Base-by-base conservation (phyloP, 1,140 invertebrate species). In the Tetragnatha versicolor region DNA sequence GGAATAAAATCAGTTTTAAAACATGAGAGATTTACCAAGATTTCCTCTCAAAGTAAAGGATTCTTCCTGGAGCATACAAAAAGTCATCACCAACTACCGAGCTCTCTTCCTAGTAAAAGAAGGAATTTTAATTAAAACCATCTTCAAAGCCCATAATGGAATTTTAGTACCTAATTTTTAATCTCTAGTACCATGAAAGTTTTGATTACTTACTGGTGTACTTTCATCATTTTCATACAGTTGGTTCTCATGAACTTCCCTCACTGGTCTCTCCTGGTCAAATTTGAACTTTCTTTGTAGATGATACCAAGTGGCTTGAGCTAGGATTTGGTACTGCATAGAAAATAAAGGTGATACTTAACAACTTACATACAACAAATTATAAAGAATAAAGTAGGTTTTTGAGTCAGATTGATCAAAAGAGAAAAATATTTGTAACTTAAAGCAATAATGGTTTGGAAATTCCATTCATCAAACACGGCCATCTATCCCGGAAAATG, bases 41-140 rank as follows among this genome's bases (percentile, higher is more conserved):
- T n/a, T 37, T 53, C 29, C 42, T 76, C 33, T 65, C 60, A 53
- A 76, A 76, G 22, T 76, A 65, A 39, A 76, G 58, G 29, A 76
- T 55, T 1, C 58, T 29, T 20, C 73, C 73, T n/a, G 73, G 73
- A n/a, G 60, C 73, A 66, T 63, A 76, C 2, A 76, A n/a, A n/a
- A n/a, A n/a, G n/a, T n/a, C n/a, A n/a, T n/a, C n/a, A n/a, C n/a
- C n/a, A n/a, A n/a, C n/a, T n/a, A n/a, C n/a, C n/a, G n/a, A n/a
- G n/a, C n/a, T n/a, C n/a, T n/a, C n/a, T n/a, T n/a, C n/a, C n/a
- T n/a, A n/a, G n/a, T n/a, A n/a, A n/a, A n/a, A n/a, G n/a, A n/a
- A n/a, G n/a, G n/a, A n/a, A n/a, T n/a, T n/a, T 47, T 47, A 55
- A 20, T 55, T 55, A 55, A 55, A 55, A n/a, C n/a, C n/a, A n/a